Evolutionary conservation across 2,113 vertebrate genomes (phyloP).

Genomic region (Mirounga angustirostris): DNA sequence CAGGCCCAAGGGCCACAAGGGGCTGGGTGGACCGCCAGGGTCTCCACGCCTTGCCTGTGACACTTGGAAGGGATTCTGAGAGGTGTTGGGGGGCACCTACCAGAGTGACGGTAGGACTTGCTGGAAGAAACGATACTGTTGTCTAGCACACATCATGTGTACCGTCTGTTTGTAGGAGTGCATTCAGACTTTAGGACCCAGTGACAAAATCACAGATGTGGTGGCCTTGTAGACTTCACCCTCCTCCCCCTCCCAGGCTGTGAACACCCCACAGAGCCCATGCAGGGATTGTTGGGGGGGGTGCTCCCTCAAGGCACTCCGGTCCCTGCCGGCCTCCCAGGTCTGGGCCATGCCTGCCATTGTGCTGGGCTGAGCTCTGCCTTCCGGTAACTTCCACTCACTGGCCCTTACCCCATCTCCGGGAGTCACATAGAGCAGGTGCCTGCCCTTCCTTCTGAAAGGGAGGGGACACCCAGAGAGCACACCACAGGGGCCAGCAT

Average conservation of each 20-base stretch:
- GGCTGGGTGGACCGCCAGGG: fast-evolving
- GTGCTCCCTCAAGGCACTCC: background rate
- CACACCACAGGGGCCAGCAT: fast-evolving
- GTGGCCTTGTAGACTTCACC: background rate
- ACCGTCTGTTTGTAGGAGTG: fast-evolving
- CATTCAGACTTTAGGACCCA: fast-evolving
- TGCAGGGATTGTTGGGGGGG: background rate
- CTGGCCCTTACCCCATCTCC: background rate
- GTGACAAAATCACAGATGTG: background rate
- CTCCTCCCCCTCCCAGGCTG: background rate
- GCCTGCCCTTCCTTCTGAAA: background rate
- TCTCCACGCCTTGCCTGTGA: fast-evolving
- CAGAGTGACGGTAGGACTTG: fast-evolving
- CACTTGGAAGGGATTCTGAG: background rate
- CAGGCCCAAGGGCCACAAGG: fast-evolving
- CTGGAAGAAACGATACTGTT: fast-evolving
- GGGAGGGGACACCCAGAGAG: background rate
- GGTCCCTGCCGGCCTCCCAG: background rate
- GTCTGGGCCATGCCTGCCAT: fast-evolving
- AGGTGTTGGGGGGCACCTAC: background rate
- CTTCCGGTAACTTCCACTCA: background rate
- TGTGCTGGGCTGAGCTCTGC: background rate
- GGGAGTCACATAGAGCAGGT: too few relatives aligned
- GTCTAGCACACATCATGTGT: fast-evolving
- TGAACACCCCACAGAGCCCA: fast-evolving